phyloP scores from a whole-genome alignment of 2,888 invertebrate genomes.

The Trichopria drosophilae region DNA sequence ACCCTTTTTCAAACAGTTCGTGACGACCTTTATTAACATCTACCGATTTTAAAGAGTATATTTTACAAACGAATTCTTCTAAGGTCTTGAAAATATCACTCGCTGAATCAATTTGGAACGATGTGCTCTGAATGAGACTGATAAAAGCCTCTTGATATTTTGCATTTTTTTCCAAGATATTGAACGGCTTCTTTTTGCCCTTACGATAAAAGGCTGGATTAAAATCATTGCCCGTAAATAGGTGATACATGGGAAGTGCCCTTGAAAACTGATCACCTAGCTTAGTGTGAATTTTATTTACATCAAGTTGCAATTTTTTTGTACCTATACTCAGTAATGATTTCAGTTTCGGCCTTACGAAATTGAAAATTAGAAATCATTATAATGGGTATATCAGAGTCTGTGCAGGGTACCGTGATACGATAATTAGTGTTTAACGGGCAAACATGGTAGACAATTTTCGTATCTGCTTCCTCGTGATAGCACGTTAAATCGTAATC shows the following conservation, averaged over 20 bases:
- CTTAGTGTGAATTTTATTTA: constrained; percentile 23
- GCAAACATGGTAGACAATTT: too few species aligned
- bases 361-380: constrained; percentile 36
- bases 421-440: constrained; percentile 36
- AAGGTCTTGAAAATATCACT: neutral
- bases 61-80: constrained; percentile 3
- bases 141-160: constrained; percentile 5
- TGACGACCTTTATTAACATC: constrained; percentile 1
- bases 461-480: too few species aligned
- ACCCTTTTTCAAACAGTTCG: constrained; percentile 5
- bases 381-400: constrained; percentile 39
- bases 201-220: too few species aligned
- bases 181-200: constrained; percentile 1
- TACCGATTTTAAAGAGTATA: neutral
- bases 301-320: too few species aligned
- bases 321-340: too few species aligned
- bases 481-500: constrained; percentile 43
- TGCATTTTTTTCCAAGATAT: neutral
- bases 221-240: constrained; percentile 30
- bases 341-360: constrained; percentile 24
- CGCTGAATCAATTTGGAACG: too few species aligned
- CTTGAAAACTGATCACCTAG: constrained; percentile 16
- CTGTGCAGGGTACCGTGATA: constrained; percentile 37
- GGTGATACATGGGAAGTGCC: constrained; percentile 28
- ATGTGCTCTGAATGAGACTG: too few species aligned